Base-by-base conservation (phyloP, 2,797 vertebrate species). In the Artibeus lituratus region DNA sequence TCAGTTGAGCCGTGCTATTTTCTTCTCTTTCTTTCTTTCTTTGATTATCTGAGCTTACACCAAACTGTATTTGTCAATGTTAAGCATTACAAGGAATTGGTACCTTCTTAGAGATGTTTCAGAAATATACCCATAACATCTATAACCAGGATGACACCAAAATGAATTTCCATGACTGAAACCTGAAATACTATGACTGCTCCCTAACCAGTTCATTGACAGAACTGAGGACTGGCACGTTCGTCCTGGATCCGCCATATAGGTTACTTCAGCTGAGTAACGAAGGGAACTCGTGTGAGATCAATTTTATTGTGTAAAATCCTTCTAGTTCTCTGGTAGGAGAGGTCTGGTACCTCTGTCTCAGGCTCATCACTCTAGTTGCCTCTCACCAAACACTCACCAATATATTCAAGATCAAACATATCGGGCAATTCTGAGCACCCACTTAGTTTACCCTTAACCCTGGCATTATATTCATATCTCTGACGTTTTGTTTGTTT, bases 21-120 rank as follows among this genome's bases (percentile, higher is more conserved):
- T 73, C 70, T 29, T 44, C 26, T 29, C 72, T 44, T 18, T 29
- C 24, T 95, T 94, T 94, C 65, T 91, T 93, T 72, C 82, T 97
- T 96, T 98, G 98, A 98, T 98, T 98, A 98, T 98, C 98, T 91
- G 26, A 98, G 98, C 98, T 98, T 98, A 98, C 93, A 97, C 96
- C 97, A 98, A 98, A 97, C 94, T 86, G 87, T 95, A 97, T 96
- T 98, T 97, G 98, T 96, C 97, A 97, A 97, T 95, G 97, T 97
- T 91, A 97, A 97, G 96, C 94, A 97, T 98, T 97, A 97, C 89
- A 97, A 97, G 96, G 97, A 96, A 97, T 87, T 96, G 98, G 91
- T 97, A 97, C 0, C 97, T 98, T 97, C 96, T 96, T 97, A 96
- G 57, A 90, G 95, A 90, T 97, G 95, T 97, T 97, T 98, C 98